A percentile compares a stretch with the other conserved stretches of the same genome.
Evolutionary conservation across 2,797 vertebrate genomes (phyloP).

Genomic region (Tinamus major): DNA sequence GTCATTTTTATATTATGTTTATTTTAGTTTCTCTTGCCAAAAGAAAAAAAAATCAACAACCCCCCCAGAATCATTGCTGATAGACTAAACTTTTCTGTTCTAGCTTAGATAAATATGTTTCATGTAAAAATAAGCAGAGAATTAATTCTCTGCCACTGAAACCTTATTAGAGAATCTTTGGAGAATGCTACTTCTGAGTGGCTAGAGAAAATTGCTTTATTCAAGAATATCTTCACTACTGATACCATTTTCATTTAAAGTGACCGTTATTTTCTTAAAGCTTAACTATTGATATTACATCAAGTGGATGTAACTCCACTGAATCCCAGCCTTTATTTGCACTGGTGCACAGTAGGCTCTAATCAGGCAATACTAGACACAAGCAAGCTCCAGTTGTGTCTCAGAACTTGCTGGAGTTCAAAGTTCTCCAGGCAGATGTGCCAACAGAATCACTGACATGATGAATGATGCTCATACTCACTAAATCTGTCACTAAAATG

Average conservation of each 20-base stretch:
- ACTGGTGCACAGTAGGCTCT: background rate
- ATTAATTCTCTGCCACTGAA: conserved; percentile 28
- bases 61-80: background rate
- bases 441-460: background rate
- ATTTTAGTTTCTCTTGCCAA: conserved; percentile 48
- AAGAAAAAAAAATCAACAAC: conserved; percentile 29
- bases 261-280: background rate
- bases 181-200: background rate
- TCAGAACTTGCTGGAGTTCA: conserved; percentile 7
- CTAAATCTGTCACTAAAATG: conserved; percentile 33
- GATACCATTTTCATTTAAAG: background rate
- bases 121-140: conserved; percentile 38
- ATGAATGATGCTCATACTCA: background rate
- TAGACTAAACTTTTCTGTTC: conserved; percentile 47
- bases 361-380: background rate
- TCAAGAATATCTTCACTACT: background rate
- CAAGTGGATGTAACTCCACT: background rate
- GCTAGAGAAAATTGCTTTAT: background rate
- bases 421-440: conserved; percentile 4
- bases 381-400: background rate
- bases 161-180: background rate
- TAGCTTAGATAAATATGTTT: conserved; percentile 31
- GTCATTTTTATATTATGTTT: background rate
- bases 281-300: background rate
- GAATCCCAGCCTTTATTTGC: background rate